Base-by-base conservation (phyloP, 2,888 invertebrate species). In the Euspilapteryx auroguttella region DNA sequence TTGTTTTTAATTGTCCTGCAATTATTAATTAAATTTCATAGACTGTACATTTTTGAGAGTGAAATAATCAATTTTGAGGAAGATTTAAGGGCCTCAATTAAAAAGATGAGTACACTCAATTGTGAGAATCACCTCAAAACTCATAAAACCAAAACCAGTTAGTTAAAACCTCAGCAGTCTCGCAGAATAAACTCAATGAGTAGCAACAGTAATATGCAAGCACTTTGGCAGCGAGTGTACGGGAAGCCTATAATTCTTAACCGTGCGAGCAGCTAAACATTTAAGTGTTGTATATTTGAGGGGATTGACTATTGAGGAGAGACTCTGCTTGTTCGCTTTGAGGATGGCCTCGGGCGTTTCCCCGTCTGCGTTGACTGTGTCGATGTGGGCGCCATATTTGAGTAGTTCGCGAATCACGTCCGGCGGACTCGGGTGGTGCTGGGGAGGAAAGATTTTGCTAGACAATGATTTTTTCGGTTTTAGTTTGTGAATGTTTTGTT, bases 201-300 rank as follows among this genome's bases (percentile, higher is more conserved):
- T 69, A 25, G 73, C 68, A 27, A 77, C 52, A 3, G 66, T 65
- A 2, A 63, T 47, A 38, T 80, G 75, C 12, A 82, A 50, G 34
- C 78, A 75, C 29, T 59, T 59, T 1, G 82, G 82, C 14, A 82
- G 69, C 31, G 78, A 76, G 31, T 75, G 66, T 56, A 85, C 86
- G 1, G 82, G 81, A 32, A 86, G 81, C 40, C 78, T 69, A 56
- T 85, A 82, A 55, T 82, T 81, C 51, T 82, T 83, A 31, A 96
- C 86, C 3, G 85, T 85, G 38, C 86, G 80, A 8, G 95, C 93
- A 9, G 94, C 90, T 33, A 93, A 80, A 57, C 95, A 96, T 47
- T 88, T 85, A 39, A 96, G 80, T 33, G 85, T 83, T 25, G 88
- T 86, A 58, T 88, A 88, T 37, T 83, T 82, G 26, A 91, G 75